Conservation (phyloP, 2,113 vertebrate species). For the Gymnogyps californianus region DNA sequence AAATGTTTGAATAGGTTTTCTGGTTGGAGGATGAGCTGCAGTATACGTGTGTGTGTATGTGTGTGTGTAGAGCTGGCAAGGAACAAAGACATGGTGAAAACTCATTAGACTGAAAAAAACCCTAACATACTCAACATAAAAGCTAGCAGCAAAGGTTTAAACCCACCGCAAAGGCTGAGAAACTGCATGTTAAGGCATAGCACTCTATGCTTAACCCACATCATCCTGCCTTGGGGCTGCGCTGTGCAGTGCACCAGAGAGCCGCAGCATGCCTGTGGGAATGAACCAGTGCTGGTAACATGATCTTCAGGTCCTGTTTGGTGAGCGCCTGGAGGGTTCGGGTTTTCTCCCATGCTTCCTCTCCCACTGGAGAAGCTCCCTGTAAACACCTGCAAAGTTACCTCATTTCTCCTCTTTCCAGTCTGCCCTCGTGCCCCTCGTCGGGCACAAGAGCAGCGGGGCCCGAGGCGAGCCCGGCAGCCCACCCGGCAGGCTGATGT, state of each 20-base stretch:
- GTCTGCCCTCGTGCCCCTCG: rapidly evolving
- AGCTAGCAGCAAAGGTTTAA: neutral
- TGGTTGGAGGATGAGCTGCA: neutral
- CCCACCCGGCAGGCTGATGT: neutral
- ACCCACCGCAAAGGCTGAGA: constrained; percentile 1
- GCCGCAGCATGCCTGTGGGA: neutral
- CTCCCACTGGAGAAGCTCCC: neutral
- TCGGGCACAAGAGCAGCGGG: neutral
- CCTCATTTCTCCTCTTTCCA: neutral
- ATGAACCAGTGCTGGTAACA: neutral
- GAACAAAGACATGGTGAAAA: neutral
- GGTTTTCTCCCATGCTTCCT: neutral
- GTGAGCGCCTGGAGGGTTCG: rapidly evolving
- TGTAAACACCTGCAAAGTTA: neutral
- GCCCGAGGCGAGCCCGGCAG: neutral
- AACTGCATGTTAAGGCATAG: constrained; percentile 4
- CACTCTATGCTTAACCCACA: neutral
- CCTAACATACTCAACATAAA: neutral
- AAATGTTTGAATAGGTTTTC: neutral
- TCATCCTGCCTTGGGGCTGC: neutral
- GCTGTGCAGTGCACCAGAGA: rapidly evolving
- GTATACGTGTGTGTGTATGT: too few relatives aligned
- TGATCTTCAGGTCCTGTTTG: neutral
- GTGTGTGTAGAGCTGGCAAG: neutral
- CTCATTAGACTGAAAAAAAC: neutral